A percentile compares a stretch with the other conserved stretches of the same genome.
Conservation (phyloP, 2,888 invertebrate species). For the Poecilobothrus nobilitatus region DNA sequence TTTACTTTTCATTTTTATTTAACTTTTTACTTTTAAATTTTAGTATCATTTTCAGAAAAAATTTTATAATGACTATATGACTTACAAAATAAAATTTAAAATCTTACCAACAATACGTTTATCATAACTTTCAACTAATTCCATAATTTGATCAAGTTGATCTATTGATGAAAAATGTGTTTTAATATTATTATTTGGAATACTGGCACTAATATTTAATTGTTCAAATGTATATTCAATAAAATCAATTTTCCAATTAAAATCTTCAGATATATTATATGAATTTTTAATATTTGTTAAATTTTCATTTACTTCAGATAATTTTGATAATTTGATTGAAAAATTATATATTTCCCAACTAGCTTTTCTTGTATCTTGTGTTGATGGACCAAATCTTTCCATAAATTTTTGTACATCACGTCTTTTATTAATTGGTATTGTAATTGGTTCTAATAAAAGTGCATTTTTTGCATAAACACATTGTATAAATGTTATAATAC, state of each 20-base stretch:
- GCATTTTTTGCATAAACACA: background rate
- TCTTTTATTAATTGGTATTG: background rate
- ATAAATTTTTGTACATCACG: background rate
- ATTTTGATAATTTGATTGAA: background rate
- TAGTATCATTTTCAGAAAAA: too few relatives aligned
- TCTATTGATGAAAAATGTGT: background rate
- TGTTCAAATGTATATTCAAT: background rate
- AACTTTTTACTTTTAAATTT: too few relatives aligned
- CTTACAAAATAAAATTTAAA: background rate
- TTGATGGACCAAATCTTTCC: background rate
- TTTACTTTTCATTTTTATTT: too few relatives aligned
- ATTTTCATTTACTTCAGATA: background rate
- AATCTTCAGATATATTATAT: background rate
- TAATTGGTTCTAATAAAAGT: slow-evolving; percentile 8
- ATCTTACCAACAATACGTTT: background rate
- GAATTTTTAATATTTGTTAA: too few relatives aligned
- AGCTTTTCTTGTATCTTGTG: background rate
- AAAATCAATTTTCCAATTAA: background rate
- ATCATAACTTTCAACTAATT: background rate
- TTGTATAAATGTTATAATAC: slow-evolving; percentile 7
- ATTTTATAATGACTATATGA: too few relatives aligned
- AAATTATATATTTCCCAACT: background rate
- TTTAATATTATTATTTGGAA: background rate
- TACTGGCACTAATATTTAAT: background rate
- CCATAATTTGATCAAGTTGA: background rate